Percentiles rank a stretch among this genome's conserved stretches.
Conservation (phyloP, 2,888 invertebrate genomes). For the Tenthredo scrophulariae region DNA sequence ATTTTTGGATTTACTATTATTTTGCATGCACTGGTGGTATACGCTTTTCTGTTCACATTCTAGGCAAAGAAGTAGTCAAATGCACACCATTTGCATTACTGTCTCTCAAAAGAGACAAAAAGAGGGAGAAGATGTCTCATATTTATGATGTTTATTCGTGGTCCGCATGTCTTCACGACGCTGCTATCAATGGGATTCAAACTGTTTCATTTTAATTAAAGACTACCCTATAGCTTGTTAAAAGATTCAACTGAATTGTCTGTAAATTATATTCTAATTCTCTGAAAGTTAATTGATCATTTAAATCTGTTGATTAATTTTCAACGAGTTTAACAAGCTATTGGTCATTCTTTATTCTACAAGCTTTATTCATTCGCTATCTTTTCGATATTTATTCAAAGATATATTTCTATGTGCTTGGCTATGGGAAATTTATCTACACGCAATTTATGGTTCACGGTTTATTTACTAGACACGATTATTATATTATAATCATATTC, state of each 20-base stretch:
- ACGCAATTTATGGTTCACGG: slow-evolving; percentile 10
- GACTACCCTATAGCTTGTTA: slow-evolving; percentile 29
- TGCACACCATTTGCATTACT: slow-evolving; percentile 71
- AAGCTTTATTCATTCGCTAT: slow-evolving; percentile 36
- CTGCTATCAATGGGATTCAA: slow-evolving; percentile 57
- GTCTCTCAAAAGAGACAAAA: slow-evolving; percentile 58
- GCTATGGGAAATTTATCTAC: slow-evolving; percentile 26
- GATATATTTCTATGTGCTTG: slow-evolving; percentile 35
- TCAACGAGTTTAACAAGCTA: slow-evolving; percentile 17
- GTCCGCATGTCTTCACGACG: slow-evolving; percentile 72
- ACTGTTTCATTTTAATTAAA: slow-evolving; percentile 30
- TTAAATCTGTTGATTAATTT: background rate
- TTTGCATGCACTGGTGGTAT: slow-evolving; percentile 71
- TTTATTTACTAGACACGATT: background rate
- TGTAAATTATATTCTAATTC: background rate
- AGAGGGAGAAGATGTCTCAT: slow-evolving; percentile 65
- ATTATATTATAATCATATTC: background rate
- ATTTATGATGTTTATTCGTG: slow-evolving; percentile 70
- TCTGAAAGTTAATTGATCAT: background rate
- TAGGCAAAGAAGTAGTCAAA: slow-evolving; percentile 76
- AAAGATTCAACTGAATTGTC: background rate
- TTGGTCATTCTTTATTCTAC: slow-evolving; percentile 8
- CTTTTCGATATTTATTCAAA: slow-evolving; percentile 30
- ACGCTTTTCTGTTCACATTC: slow-evolving; percentile 72
- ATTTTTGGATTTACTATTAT: slow-evolving; percentile 46